A percentile compares a stretch with the other conserved stretches of the same genome.
These are phyloP conservation scores for Tyto alba DNA, from an alignment of 2,113 vertebrate genomes.

Conservation along the genomic window DNA sequence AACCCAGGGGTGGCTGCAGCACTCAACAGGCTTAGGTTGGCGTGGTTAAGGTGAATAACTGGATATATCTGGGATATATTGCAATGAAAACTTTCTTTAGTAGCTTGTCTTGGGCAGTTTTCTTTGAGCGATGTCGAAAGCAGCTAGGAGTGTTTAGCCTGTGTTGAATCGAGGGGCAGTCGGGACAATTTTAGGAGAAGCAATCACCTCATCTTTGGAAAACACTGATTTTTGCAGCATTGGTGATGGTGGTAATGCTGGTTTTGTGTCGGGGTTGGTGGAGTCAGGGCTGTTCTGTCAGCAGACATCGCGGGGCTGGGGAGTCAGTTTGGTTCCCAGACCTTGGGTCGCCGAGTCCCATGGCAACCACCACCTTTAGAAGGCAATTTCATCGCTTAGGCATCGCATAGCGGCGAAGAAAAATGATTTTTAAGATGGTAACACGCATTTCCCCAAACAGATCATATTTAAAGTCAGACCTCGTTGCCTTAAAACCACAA, in stretches of 20 bases:
- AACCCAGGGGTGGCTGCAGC: fast-evolving
- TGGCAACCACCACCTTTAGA: neutral
- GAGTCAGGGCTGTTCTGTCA: neutral
- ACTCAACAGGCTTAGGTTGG: neutral
- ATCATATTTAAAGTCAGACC: neutral
- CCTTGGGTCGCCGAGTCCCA: neutral
- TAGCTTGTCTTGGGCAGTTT: neutral
- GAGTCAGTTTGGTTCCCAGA: neutral
- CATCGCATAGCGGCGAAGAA: fast-evolving
- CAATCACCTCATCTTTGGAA: neutral
- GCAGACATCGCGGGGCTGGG: fast-evolving
- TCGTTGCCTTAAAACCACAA: neutral
- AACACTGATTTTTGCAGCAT: neutral
- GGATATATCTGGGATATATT: too few relatives aligned
- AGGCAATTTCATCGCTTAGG: neutral
- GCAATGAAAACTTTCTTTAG: neutral
- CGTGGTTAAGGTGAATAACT: neutral
- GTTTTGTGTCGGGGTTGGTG: neutral
- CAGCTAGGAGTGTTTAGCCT: neutral
- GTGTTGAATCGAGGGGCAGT: fast-evolving
- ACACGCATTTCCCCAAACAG: neutral
- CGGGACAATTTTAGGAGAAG: neutral
- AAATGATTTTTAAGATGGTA: neutral
- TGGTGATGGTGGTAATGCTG: neutral
- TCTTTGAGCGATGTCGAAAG: neutral